Evolutionary conservation across 2,888 invertebrate species (phyloP), one percentile per base, ranked within the genome.

Genomic region (Spialia ferax): DNA sequence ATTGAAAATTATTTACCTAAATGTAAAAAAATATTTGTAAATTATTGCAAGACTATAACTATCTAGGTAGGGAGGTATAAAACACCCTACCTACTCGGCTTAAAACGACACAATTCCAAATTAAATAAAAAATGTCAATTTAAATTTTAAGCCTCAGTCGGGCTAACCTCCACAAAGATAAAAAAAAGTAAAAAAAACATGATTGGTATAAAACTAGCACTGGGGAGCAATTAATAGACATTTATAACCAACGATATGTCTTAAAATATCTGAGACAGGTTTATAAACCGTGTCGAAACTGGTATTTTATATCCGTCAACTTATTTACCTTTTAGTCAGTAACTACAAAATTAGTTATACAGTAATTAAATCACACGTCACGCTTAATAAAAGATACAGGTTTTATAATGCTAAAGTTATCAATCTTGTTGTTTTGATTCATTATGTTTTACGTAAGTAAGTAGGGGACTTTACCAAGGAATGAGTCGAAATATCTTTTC

Each of bases 141-240:
- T 70, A n/a, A n/a, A n/a, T n/a, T n/a, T n/a, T n/a, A n/a, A n/a
- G n/a, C n/a, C n/a, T n/a, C n/a, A n/a, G n/a, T n/a, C n/a, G n/a
- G n/a, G n/a, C n/a, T n/a, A n/a, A n/a, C n/a, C n/a, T n/a, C 91
- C 89, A 84, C 88, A 74, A 79, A 82, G 88, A 72, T 71, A 73
- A 80, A 77, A 81, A 80, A 82, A 75, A 77, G 81, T 77, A 13
- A 45, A 48, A 71, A 38, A 74, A 79, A 78, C 73, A 71, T 70
- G 75, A 74, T 69, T 73, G 70, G 69, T 73, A 71, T 69, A 61
- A 70, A 70, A 67, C 71, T 63, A 67, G 73, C 64, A 65, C 68
- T 72, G 73, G 75, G 61, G 74, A 75, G 72, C 64, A 66, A 71
- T 69, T 64, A 55, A 70, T 66, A 69, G 59, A 68, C 60, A 22